phyloP scores from a whole-genome alignment of 2,888 invertebrate genomes.

The Thumatha senex region DNA sequence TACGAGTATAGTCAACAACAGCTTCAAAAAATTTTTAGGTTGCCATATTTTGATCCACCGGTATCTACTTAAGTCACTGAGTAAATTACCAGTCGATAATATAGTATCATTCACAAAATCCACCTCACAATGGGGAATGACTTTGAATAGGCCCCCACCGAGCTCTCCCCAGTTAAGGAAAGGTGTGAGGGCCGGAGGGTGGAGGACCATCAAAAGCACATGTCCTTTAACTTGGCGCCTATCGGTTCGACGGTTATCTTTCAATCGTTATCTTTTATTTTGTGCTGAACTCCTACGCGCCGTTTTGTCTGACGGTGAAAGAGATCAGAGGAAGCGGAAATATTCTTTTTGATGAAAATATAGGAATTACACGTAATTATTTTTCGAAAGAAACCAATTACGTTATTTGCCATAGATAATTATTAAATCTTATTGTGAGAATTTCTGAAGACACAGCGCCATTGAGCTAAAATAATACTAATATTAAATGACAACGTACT shows the following conservation, averaged over 20 bases:
- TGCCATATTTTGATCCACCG: too few relatives aligned
- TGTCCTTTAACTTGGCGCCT: slow-evolving; percentile 50
- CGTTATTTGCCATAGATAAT: too few relatives aligned
- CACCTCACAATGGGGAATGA: slow-evolving; percentile 34
- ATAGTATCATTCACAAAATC: slow-evolving; percentile 39
- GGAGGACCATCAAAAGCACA: slow-evolving; percentile 55
- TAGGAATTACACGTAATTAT: neutral
- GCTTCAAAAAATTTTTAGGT: neutral
- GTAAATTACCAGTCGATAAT: slow-evolving; percentile 30
- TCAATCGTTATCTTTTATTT: slow-evolving; percentile 67
- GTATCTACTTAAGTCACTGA: neutral
- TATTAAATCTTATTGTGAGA: too few relatives aligned
- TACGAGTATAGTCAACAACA: neutral
- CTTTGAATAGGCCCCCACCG: slow-evolving; percentile 34
- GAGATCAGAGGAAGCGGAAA: slow-evolving; percentile 16
- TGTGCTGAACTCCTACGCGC: slow-evolving; percentile 32
- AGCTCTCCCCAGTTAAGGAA: slow-evolving; percentile 1
- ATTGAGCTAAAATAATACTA: too few relatives aligned
- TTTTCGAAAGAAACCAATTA: too few relatives aligned
- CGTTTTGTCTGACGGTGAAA: slow-evolving; percentile 28
- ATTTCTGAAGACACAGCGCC: too few relatives aligned
- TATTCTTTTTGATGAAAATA: too few relatives aligned
- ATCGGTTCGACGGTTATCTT: slow-evolving; percentile 55
- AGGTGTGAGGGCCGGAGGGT: slow-evolving; percentile 16
- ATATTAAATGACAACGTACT: too few relatives aligned